Evolutionary conservation across 2,113 vertebrate species (phyloP), one percentile per base, ranked within the genome.

Genomic region (Speoplatyrhinus poulsoni): DNA sequence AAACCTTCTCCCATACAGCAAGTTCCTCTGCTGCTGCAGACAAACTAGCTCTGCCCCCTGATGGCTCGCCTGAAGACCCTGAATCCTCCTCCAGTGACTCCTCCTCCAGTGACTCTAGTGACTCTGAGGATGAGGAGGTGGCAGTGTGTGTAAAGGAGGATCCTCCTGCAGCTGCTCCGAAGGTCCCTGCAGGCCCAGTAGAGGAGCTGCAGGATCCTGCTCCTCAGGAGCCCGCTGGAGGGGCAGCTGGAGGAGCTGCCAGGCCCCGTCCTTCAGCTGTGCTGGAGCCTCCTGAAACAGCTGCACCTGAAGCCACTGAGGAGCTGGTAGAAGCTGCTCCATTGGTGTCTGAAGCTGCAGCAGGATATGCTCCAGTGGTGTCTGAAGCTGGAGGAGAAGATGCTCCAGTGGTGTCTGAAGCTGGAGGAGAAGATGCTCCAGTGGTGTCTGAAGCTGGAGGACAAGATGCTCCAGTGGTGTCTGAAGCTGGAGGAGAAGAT

Each of bases 11-110:
- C 54, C n/a, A 50, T 4, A 52, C 9, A 11, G 32, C 33, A 32
- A 9, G 62, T 60, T 68, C 16, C 53, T 32, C 36, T 3, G n/a
- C 36, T 46, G 61, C 50, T 64, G 59, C 62, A 0, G 7, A 67
- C 10, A 49, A 62, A 67, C 12, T 33, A 54, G 10, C 19, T 33
- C 16, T 58, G 1, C 0, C 79, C 4, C n/a, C 32, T 58, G 52
- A 52, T 0, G 0, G 60, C 1, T 2, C 61, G 26, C 1, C 26
- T 26, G 26, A 26, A 26, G 26, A 26, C 56, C 80, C 83, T 3
- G 88, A 86, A 1, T 91, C 91, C 6, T 89, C 88, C 0, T 88
- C 87, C 63, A 82, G 87, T 4, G 90, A 92, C 65, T 91, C 90
- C 33, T 88, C 88, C 0, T 82, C 85, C 19, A 82, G 74, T 0